Base-by-base conservation (phyloP, 2,113 vertebrate species). In the Proteles cristata region DNA sequence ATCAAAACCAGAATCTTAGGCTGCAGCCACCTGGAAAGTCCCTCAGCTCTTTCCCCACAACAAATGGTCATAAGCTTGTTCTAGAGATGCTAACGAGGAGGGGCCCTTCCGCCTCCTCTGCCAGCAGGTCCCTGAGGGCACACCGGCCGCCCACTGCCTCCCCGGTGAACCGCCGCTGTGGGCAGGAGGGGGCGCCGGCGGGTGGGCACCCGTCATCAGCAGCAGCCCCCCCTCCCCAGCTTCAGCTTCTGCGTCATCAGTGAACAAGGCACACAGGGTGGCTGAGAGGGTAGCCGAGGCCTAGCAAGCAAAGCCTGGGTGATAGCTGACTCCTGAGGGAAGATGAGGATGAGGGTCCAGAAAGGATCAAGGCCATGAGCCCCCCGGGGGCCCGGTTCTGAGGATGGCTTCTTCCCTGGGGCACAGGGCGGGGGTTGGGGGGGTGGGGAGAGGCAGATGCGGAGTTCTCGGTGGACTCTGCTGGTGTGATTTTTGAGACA, bases 11-110 rank as follows among this genome's bases (percentile, higher is more conserved):
- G 53, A 82, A 45, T 33, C 31, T 3, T 2, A 48, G 77, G n/a
- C 55, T 39, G 3, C 6, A 3, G 19, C 73, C 23, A 11, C n/a
- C 55, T 5, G 77, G 93, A 9, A 76, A 88, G 90, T 26, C 73
- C 84, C 95, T 35, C 12, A 0, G 1, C 23, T 45, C 68, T 5
- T 50, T 65, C 55, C 58, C n/a, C 31, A 33, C 53, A 50, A 55
- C 43, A 11, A 31, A 3, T 1, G 26, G 76, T 4, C 0, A 11
- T 3, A 0, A 0, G 23, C 5, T 48, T 2, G 43, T 48, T 63
- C 74, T 21, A 2, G 19, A 65, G 35, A 48, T 21, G 81, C 65
- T 50, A 2, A 28, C 2, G 0, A 7, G 79, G 53, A 11, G 68
- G 19, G 39, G 11, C 25, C 35, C 7, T 15, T 21, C 11, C 39